Percentiles rank a stretch among this genome's conserved stretches.
These are phyloP conservation scores for Ormyrus nitidulus DNA, from an alignment of 2,888 invertebrate species.

Conservation along the genomic window DNA sequence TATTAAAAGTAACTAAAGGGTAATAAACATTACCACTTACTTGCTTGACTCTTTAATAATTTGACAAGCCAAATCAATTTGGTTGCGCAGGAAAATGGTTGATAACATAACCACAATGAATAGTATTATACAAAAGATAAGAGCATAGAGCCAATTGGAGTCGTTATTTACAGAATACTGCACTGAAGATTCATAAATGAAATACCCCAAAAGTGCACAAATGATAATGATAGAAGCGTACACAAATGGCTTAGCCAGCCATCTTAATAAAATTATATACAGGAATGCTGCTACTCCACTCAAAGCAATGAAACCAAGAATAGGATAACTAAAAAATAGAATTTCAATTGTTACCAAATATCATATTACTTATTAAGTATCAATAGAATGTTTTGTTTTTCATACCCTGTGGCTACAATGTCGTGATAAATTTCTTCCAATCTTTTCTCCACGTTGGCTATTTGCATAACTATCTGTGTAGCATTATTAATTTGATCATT, in stretches of 20 bases:
- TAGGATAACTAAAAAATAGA: constrained; percentile 79
- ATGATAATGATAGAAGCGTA: constrained; percentile 89
- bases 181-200: constrained; percentile 74
- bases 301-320: constrained; percentile 80
- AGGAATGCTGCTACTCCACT: constrained; percentile 85
- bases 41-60: constrained; percentile 95
- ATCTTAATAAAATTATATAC: constrained; percentile 92
- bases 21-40: constrained; percentile 77
- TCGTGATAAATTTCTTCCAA: constrained; percentile 55
- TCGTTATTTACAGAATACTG: constrained; percentile 54
- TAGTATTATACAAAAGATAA: constrained; percentile 82
- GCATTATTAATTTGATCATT: constrained; percentile 74
- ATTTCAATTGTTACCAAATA: constrained; percentile 73
- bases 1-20: not conserved
- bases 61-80: constrained; percentile 92
- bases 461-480: constrained; percentile 75
- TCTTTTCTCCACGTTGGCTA: constrained; percentile 76
- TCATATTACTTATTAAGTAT: not conserved
- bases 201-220: constrained; percentile 81
- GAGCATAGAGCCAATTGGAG: constrained; percentile 77
- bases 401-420: constrained; percentile 50
- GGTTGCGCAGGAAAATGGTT: constrained; percentile 87
- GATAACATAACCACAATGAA: constrained; percentile 83
- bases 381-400: constrained; percentile 19
- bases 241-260: constrained; percentile 91